phyloP scores from a whole-genome alignment of 2,797 vertebrate species.

The Oreonectes daqikongensis region DNA sequence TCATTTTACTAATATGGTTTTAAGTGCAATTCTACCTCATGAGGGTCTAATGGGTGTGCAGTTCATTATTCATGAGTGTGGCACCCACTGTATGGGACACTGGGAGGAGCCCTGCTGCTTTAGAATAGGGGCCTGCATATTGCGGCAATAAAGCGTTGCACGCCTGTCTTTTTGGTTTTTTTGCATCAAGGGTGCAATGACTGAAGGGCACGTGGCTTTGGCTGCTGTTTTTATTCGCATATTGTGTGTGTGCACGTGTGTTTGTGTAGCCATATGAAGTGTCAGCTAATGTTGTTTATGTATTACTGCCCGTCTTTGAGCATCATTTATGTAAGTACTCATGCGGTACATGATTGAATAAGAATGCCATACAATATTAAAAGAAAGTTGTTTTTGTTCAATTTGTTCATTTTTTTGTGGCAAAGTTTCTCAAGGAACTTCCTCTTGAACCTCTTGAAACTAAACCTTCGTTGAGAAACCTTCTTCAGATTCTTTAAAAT shows the following conservation, averaged over 20 bases:
- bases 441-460: neutral
- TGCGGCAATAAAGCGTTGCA: slow-evolving; percentile 32
- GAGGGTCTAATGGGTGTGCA: slow-evolving; percentile 22
- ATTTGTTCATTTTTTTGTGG: no score
- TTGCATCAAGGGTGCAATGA: slow-evolving; percentile 55
- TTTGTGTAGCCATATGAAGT: slow-evolving; percentile 44
- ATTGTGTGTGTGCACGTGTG: slow-evolving; percentile 8
- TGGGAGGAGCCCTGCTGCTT: slow-evolving; percentile 31
- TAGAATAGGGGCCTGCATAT: slow-evolving; percentile 32
- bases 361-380: no score
- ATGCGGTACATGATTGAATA: neutral
- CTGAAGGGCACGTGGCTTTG: slow-evolving; percentile 21
- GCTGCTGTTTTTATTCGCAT: slow-evolving; percentile 24
- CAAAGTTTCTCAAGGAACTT: neutral
- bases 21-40: slow-evolving; percentile 11
- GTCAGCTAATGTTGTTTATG: slow-evolving; percentile 21
- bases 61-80: no score
- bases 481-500: neutral
- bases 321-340: slow-evolving; percentile 11
- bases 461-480: neutral
- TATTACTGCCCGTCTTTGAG: slow-evolving; percentile 5
- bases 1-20: slow-evolving; percentile 20
- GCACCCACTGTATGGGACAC: neutral
- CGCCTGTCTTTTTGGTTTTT: slow-evolving; percentile 61
- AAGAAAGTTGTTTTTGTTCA: no score